Evolutionary conservation across 2,888 invertebrate species (phyloP).

Genomic region (Xestia xanthographa): DNA sequence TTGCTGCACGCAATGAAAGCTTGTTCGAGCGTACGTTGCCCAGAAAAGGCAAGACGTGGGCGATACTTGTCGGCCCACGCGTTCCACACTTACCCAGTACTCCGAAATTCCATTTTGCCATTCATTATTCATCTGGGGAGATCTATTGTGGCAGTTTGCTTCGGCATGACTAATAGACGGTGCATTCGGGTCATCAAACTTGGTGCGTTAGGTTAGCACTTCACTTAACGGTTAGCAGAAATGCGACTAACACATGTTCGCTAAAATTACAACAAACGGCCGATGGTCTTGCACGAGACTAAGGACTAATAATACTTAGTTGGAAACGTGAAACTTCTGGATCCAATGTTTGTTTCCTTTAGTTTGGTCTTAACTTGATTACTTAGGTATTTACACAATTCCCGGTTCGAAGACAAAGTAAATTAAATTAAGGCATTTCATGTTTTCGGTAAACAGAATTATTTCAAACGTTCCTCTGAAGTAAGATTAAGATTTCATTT

Average conservation of each 20-base stretch:
- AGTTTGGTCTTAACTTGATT: conserved; percentile 68
- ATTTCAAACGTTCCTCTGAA: conserved; percentile 25
- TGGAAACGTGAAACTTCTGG: conserved; percentile 66
- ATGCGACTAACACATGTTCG: conserved; percentile 69
- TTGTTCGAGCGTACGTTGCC: conserved; percentile 69
- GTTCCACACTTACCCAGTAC: conserved; percentile 63
- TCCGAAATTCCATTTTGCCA: conserved; percentile 64
- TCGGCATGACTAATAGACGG: conserved; percentile 68
- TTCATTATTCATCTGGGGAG: conserved; percentile 61
- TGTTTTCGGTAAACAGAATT: conserved; percentile 51
- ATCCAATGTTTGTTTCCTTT: conserved; percentile 67
- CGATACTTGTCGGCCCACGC: conserved; percentile 70
- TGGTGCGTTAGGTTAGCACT: conserved; percentile 63
- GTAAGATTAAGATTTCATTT: conserved; percentile 32
- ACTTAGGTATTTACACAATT: conserved; percentile 54
- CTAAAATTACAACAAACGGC: conserved; percentile 71
- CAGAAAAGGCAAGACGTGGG: conserved; percentile 79
- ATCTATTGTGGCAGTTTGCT: conserved; percentile 58
- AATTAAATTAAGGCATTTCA: conserved; percentile 51
- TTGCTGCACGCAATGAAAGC: conserved; percentile 79
- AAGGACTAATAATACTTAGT: conserved; percentile 69
- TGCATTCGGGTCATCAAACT: conserved; percentile 77
- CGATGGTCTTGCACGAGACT: conserved; percentile 69
- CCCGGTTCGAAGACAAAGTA: conserved; percentile 46
- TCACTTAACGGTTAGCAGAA: conserved; percentile 67